Conservation (phyloP, 2,113 vertebrate genomes). For the Mastomys coucha region DNA sequence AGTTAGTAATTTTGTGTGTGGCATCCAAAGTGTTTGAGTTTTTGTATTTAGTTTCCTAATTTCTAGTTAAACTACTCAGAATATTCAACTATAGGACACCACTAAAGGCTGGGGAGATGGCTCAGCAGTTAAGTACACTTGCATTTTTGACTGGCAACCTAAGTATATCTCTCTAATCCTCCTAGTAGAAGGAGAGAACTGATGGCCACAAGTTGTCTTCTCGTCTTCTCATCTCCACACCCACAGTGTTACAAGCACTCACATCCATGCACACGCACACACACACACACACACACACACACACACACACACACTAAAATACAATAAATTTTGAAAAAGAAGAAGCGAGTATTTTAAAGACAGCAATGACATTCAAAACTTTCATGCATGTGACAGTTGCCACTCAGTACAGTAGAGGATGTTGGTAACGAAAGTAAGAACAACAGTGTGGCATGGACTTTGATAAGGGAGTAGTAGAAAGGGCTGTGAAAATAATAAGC, state of each 20-base stretch:
- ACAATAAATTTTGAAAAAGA: neutral
- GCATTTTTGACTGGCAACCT: neutral
- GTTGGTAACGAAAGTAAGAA: neutral
- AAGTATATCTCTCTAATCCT: neutral
- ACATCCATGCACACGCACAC: no score
- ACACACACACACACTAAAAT: neutral
- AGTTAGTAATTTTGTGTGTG: neutral
- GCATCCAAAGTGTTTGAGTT: neutral
- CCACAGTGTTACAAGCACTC: no score
- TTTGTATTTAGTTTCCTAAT: neutral
- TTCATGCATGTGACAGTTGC: neutral
- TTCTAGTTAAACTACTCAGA: constrained; percentile 52
- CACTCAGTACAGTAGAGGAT: neutral
- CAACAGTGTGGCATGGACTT: neutral
- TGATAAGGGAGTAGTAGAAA: neutral
- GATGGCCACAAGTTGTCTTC: neutral
- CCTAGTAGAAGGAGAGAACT: no score
- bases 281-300: no score
- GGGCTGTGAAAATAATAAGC: neutral
- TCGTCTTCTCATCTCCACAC: neutral
- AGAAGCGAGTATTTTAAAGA: neutral
- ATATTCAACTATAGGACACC: neutral
- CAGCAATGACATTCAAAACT: neutral
- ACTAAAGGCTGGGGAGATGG: neutral
- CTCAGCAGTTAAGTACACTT: neutral